A percentile compares a stretch with the other conserved stretches of the same genome.
These are phyloP conservation scores for Lophura swinhoii DNA, from an alignment of 2,797 vertebrate genomes.

Conservation along the genomic window DNA sequence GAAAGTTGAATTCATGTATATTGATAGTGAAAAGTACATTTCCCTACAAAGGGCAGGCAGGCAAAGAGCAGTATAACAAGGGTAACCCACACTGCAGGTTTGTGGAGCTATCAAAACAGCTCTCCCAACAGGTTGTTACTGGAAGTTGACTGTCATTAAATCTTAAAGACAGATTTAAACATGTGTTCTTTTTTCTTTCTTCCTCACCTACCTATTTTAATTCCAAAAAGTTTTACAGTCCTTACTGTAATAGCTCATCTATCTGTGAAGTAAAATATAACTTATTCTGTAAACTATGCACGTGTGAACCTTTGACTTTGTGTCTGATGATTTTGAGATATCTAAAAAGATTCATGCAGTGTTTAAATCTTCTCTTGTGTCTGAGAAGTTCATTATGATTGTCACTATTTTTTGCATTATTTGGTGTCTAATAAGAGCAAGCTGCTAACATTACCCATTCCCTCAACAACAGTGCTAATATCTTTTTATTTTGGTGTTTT, in stretches of 20 bases:
- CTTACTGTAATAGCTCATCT: neutral
- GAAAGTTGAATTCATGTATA: slow-evolving; percentile 53
- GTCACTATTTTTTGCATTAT: neutral
- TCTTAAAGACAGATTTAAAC: slow-evolving; percentile 46
- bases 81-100: neutral
- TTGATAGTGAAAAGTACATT: slow-evolving; percentile 40
- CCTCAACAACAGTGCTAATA: neutral
- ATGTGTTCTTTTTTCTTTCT: slow-evolving; percentile 13
- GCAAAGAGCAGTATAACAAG: neutral
- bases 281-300: neutral
- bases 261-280: slow-evolving; percentile 19
- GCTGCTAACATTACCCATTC: neutral
- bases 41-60: neutral
- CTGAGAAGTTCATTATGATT: neutral
- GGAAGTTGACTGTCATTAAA: neutral
- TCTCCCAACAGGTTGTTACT: slow-evolving; percentile 14
- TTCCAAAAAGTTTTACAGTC: slow-evolving; percentile 22
- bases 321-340: neutral
- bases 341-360: neutral
- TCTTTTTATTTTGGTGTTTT: neutral
- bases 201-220: slow-evolving; percentile 26
- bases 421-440: neutral
- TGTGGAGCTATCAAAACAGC: slow-evolving; percentile 1
- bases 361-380: neutral
- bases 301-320: neutral